Percentiles rank a stretch among this genome's conserved stretches.
These are phyloP conservation scores for Onthophagus sagittarius DNA, from an alignment of 2,888 invertebrate genomes.

Conservation along the genomic window DNA sequence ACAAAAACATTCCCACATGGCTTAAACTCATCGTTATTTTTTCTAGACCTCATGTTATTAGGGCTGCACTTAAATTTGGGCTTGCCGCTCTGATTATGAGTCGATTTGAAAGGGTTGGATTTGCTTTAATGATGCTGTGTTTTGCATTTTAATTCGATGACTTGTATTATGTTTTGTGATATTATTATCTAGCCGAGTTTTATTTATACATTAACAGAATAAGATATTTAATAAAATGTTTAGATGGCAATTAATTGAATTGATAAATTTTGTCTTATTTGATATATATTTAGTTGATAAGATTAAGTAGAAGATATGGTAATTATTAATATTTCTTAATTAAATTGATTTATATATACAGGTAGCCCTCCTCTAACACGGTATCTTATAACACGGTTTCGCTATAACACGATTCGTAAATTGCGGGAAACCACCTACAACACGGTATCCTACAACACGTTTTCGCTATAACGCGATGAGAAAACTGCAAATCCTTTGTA, in stretches of 20 bases:
- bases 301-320: background rate
- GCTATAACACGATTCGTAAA: too few species aligned
- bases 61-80: slow-evolving; percentile 42
- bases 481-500: too few species aligned
- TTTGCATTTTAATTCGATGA: slow-evolving; percentile 36
- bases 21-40: slow-evolving; percentile 42
- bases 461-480: too few species aligned
- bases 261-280: background rate
- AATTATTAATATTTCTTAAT: background rate
- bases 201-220: background rate
- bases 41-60: slow-evolving; percentile 43
- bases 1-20: slow-evolving; percentile 36
- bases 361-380: too few species aligned
- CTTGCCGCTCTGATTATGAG: slow-evolving; percentile 44
- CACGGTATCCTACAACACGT: too few species aligned
- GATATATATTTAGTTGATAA: background rate
- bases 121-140: slow-evolving; percentile 41
- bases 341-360: too few species aligned
- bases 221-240: background rate
- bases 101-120: slow-evolving; percentile 42
- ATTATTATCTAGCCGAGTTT: background rate
- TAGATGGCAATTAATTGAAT: background rate
- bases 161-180: background rate
- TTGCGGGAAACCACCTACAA: too few species aligned
- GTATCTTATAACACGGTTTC: too few species aligned